A percentile compares a stretch with the other conserved stretches of the same genome.
Conservation (phyloP, 2,888 invertebrate species). For the Caenorhabditis sp. region DNA sequence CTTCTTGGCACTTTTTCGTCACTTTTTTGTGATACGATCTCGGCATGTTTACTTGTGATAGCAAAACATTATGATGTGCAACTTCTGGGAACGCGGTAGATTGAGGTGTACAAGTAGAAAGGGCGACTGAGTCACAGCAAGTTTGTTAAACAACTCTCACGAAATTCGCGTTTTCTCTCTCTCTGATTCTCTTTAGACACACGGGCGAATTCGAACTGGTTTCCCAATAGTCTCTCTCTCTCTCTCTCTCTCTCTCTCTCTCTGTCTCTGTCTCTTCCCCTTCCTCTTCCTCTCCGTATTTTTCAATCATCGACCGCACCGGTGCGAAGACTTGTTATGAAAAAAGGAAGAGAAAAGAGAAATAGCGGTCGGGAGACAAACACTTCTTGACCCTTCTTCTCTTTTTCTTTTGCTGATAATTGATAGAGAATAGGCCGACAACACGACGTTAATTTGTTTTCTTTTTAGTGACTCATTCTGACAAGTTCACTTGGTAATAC, state of each 20-base stretch:
- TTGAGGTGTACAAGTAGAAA: slow-evolving; percentile 1
- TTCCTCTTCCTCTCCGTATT: background rate
- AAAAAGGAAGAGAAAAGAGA: background rate
- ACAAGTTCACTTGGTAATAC: no score
- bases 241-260: slow-evolving; percentile 19
- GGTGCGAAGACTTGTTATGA: background rate
- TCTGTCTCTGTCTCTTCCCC: no score
- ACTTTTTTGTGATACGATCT: no score
- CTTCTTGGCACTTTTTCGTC: no score
- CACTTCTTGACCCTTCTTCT: slow-evolving; percentile 7
- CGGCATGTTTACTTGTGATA: no score
- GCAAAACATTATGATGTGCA: no score
- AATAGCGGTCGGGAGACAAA: background rate
- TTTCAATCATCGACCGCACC: background rate
- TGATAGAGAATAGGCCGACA: background rate
- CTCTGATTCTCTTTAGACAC: slow-evolving; percentile 20
- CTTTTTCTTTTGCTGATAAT: background rate
- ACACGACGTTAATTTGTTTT: background rate
- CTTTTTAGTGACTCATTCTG: slow-evolving; percentile 1
- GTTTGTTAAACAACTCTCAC: slow-evolving; percentile 8
- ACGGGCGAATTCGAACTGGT: background rate
- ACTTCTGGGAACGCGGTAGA: background rate
- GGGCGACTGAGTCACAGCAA: slow-evolving; percentile 1
- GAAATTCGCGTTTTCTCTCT: slow-evolving; percentile 16
- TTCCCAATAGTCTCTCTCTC: slow-evolving; percentile 6